Evolutionary conservation across 2,113 vertebrate genomes (phyloP).

Genomic region (Orycteropus afer): DNA sequence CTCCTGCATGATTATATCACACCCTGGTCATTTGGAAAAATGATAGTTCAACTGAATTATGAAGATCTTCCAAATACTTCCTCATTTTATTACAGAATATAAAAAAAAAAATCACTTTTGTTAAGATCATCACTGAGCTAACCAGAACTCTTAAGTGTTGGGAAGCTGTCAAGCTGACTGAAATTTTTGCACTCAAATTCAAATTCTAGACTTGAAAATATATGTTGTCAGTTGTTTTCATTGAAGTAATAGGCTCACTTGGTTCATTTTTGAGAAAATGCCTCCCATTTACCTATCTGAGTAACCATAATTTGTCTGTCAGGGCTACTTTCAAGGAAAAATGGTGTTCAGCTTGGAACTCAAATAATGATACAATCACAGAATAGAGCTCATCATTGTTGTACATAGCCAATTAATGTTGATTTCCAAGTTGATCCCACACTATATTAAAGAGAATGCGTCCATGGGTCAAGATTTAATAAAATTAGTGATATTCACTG

Average conservation of each 20-base stretch:
- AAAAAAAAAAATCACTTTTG: not conserved
- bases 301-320: not conserved
- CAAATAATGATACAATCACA: not conserved
- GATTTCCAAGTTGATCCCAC: not conserved
- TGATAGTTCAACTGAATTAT: not conserved
- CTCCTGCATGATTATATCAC: not conserved
- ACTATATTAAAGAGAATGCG: not conserved
- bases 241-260: not conserved
- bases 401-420: not conserved
- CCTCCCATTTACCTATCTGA: not conserved
- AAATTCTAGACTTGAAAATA: not conserved
- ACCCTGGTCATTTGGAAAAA: not conserved
- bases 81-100: not conserved
- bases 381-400: not conserved
- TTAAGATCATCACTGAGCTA: not conserved
- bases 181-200: not conserved
- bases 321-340: not conserved
- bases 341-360: not conserved
- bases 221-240: not conserved
- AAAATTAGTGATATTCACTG: too few species aligned
- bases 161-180: not conserved
- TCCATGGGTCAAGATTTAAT: not conserved
- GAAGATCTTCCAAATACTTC: not conserved
- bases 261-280: not conserved
- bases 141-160: not conserved